These are phyloP conservation scores for Nymphalis io DNA, from an alignment of 1,140 invertebrate genomes.

Conservation along the genomic window DNA sequence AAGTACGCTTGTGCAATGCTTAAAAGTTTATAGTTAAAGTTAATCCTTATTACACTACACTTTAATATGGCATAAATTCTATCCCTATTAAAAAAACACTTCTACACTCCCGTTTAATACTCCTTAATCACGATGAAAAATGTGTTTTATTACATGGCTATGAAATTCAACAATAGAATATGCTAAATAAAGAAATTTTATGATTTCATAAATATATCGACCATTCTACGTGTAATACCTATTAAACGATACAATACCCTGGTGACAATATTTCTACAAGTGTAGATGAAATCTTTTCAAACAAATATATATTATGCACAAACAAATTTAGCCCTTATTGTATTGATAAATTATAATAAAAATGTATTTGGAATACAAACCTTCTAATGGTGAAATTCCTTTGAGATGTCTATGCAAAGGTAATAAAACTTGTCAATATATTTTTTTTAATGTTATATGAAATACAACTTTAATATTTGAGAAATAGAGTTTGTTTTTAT, in stretches of 20 bases:
- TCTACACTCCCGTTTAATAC: too few relatives aligned
- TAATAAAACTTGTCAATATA: conserved; percentile 2
- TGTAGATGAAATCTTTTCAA: conserved; percentile 2
- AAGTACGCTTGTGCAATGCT: too few relatives aligned
- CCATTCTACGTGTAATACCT: not conserved
- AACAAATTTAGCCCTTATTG: conserved; percentile 13
- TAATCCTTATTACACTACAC: too few relatives aligned
- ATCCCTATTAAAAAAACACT: too few relatives aligned
- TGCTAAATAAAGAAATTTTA: not conserved
- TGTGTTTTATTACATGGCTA: not conserved
- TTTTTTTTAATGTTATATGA: not conserved
- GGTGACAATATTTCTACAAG: conserved; percentile 2
- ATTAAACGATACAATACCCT: not conserved
- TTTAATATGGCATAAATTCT: too few relatives aligned
- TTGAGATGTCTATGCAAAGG: conserved; percentile 18
- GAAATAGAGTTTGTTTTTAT: conserved; percentile 5
- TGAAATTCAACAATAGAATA: not conserved
- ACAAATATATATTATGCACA: not conserved
- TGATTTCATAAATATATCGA: conserved; percentile 4
- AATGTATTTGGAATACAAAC: not conserved
- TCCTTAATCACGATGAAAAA: not conserved
- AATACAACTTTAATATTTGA: not conserved
- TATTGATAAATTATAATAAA: conserved; percentile 2
- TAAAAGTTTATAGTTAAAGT: too few relatives aligned
- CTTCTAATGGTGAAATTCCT: conserved; percentile 15